Percentiles rank a stretch among this genome's conserved stretches.
Conservation (phyloP, 2,113 vertebrate genomes). For the Illadopsis cleaveri region DNA sequence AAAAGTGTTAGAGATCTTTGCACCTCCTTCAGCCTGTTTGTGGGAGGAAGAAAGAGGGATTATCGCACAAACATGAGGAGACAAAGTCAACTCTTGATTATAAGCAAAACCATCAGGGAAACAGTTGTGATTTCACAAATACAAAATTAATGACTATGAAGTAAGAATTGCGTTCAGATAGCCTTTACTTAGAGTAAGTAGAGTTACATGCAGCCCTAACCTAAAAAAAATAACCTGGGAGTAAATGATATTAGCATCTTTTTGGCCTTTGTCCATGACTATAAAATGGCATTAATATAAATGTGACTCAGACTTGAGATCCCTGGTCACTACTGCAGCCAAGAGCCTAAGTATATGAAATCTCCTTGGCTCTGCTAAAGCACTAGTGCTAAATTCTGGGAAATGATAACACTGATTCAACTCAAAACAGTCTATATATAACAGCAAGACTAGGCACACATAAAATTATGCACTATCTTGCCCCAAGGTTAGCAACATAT, state of each 20-base stretch:
- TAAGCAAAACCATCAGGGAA: neutral
- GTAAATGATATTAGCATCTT: constrained; percentile 9
- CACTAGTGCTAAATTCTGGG: constrained; percentile 51
- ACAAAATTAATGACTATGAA: neutral
- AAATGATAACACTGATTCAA: constrained; percentile 60
- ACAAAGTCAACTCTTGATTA: neutral
- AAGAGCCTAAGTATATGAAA: constrained; percentile 50
- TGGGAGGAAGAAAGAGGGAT: neutral
- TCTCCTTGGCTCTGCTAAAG: constrained; percentile 40
- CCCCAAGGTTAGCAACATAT: constrained; percentile 60
- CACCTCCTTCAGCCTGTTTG: neutral
- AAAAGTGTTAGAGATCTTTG: neutral
- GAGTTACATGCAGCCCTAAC: neutral
- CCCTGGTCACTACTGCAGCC: constrained; percentile 24
- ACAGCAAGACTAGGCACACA: constrained; percentile 52
- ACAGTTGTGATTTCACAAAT: neutral
- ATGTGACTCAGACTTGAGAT: constrained; percentile 41
- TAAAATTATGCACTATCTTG: constrained; percentile 62
- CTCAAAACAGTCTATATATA: constrained; percentile 64
- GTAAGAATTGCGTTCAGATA: neutral
- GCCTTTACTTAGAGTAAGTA: neutral
- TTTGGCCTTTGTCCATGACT: constrained; percentile 14
- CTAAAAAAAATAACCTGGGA: neutral
- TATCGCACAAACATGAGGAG: neutral
- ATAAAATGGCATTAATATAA: constrained; percentile 40